Conservation (phyloP, 2,113 vertebrate genomes). For the Sceloporus undulatus region DNA sequence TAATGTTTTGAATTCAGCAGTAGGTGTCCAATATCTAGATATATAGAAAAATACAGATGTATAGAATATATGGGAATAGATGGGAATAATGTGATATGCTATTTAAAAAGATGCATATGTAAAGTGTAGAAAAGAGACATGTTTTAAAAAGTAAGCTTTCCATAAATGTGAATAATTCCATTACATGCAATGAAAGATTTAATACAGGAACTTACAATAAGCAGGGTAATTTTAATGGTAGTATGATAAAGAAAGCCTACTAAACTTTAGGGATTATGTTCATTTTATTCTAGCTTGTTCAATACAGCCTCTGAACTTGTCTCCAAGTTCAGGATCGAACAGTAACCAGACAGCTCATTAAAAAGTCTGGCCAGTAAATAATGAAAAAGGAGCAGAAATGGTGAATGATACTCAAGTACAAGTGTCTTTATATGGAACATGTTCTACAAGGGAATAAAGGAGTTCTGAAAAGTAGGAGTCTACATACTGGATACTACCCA, state of each 20-base stretch:
- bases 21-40: not conserved
- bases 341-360: slow-evolving; percentile 16
- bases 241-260: not conserved
- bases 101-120: not conserved
- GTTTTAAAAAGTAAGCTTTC: not conserved
- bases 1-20: not conserved
- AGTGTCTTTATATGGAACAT: not conserved
- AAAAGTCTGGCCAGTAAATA: not conserved
- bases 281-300: slow-evolving; percentile 14
- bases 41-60: no score
- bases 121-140: slow-evolving; percentile 4
- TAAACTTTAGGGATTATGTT: slow-evolving; percentile 4
- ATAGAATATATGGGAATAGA: no score
- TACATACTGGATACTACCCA: slow-evolving; percentile 12
- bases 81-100: not conserved
- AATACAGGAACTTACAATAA: slow-evolving; percentile 5
- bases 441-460: slow-evolving; percentile 20
- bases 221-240: not conserved
- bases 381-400: slow-evolving; percentile 1
- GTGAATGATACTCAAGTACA: not conserved
- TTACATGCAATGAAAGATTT: not conserved
- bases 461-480: slow-evolving; percentile 31
- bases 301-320: not conserved
- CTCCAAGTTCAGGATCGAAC: slow-evolving; percentile 4
- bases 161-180: not conserved